Evolutionary conservation across 2,888 invertebrate species (phyloP), one percentile per base, ranked within the genome.

Genomic region (Melanchra persicariae): DNA sequence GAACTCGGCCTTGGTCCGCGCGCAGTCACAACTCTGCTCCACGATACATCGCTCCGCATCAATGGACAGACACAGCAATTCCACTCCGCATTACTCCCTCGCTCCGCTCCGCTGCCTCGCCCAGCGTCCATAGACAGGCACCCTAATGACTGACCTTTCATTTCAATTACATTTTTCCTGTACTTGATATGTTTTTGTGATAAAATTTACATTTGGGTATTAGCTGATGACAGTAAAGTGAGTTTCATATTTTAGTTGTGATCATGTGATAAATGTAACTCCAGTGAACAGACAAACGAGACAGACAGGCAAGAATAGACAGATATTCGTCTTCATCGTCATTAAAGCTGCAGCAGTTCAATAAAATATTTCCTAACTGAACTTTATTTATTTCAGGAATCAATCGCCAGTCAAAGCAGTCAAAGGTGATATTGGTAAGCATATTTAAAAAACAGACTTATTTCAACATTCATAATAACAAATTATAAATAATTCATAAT

Each of bases 341-440:
- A n/a, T n/a, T n/a, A n/a, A n/a, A n/a, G n/a, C n/a, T n/a, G n/a
- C n/a, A n/a, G n/a, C n/a, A n/a, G n/a, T n/a, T n/a, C n/a, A n/a
- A n/a, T n/a, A n/a, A n/a, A n/a, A n/a, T 19, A 70, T 49, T 62
- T 19, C 6, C 22, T n/a, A 47, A 12, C 30, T 19, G 59, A 55
- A 7, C 1, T 19, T 49, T 47, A 19, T 5, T 67, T 63, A 24
- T 65, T 80, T 81, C 80, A 81, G 81, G 54, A 70, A n/a, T 17
- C 30, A 49, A 51, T 24, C 52, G 7, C 43, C 47, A 22, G 84
- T 83, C 34, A 74, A 77, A 40, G 66, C 68, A 22, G 84, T 83
- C 34, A 74, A 77, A 40, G 66, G 69, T 12, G 85, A 86, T 17
- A 82, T 82, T 22, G 90, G 90, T 81, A 86, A 87, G 76, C 47